Base-by-base conservation (phyloP, 2,797 vertebrate species). In the Lates japonicus region DNA sequence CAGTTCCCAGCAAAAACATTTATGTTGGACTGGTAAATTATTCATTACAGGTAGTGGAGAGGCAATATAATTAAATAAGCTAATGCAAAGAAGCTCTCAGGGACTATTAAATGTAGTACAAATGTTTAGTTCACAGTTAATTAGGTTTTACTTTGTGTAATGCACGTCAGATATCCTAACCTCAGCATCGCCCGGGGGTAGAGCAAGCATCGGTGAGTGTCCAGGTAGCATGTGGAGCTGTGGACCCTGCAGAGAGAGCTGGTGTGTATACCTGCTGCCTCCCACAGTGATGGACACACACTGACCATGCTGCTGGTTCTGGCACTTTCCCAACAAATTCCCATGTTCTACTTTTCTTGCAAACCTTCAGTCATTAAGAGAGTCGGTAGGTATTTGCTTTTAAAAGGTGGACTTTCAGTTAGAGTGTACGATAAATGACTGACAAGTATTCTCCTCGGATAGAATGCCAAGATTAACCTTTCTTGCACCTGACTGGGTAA, bases 61-160 rank as follows among this genome's bases (percentile, higher is more conserved):
- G 41, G 73, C 82, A 82, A 79, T 82, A 77, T 92, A 86, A 92
- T 93, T 87, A 90, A 90, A 92, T 93, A 88, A 91, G 79, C 67
- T 78, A 85, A 90, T 81, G 79, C 86, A 84, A 88, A 86, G 74
- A 89, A 68, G 88, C 90, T 87, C 84, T 86, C 67, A 63, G 80
- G 87, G 89, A 92, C 85, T 85, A 83, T 90, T 89, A 87, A 88
- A 88, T 85, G 75, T 74, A 78, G 80, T 80, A 74, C 66, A 84
- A 81, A 93, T 92, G 86, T 90, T 91, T 90, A 88, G 79, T 81
- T 87, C 70, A 63, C 74, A 85, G 82, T 75, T 87, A 90, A 88
- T 91, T 89, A 86, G 63, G 74, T 91, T 90, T 89, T 78, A 84
- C 73, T 69, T 84, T 80, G 72, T 76, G 81, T 83, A 59, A 81